Evolutionary conservation across 1,140 invertebrate genomes (phyloP).

Genomic region (Spodoptera frugiperda): DNA sequence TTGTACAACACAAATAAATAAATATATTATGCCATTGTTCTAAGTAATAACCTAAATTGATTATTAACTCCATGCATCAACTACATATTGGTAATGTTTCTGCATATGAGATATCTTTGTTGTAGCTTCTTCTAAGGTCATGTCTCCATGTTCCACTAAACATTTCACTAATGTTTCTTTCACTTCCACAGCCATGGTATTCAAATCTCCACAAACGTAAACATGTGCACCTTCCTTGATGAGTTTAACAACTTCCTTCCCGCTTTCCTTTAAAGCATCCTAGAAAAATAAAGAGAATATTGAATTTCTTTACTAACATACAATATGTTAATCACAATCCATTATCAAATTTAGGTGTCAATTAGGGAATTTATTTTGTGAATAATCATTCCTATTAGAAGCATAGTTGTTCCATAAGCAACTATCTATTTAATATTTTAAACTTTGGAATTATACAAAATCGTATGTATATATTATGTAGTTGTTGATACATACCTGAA

Average conservation of each 20-base stretch:
- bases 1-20: no score
- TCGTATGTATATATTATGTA: no score
- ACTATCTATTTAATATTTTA: no score
- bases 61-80: slow-evolving; percentile 87
- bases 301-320: no score
- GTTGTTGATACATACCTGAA: slow-evolving; percentile 72
- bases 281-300: slow-evolving; percentile 65
- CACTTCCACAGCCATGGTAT: slow-evolving; percentile 90
- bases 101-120: slow-evolving; percentile 78
- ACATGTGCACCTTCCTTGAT: slow-evolving; percentile 87
- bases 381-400: no score
- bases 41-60: not conserved
- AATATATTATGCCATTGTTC: no score
- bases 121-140: slow-evolving; percentile 73
- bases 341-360: not conserved
- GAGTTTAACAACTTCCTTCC: slow-evolving; percentile 86
- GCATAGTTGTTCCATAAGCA: no score
- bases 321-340: not conserved
- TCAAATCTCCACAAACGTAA: slow-evolving; percentile 93
- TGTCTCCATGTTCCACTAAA: slow-evolving; percentile 80
- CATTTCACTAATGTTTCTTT: slow-evolving; percentile 87
- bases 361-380: not conserved
- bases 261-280: slow-evolving; percentile 87
- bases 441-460: no score
- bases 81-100: slow-evolving; percentile 82